These are phyloP conservation scores for Notamacropus eugenii DNA, from an alignment of 2,797 vertebrate species.

Conservation along the genomic window DNA sequence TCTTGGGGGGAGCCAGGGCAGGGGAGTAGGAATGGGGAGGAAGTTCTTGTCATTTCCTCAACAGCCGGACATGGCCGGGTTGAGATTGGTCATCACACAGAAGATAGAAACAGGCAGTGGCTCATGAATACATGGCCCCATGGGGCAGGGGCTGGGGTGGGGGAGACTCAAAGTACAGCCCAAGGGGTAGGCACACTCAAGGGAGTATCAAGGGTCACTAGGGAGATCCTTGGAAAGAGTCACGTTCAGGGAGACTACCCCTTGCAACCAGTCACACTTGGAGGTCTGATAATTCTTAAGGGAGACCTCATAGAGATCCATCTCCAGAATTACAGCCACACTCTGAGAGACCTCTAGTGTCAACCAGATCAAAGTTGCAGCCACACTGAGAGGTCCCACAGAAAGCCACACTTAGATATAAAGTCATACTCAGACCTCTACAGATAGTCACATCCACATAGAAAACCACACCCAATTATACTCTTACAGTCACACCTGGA, in stretches of 20 bases:
- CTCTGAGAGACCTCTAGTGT: neutral
- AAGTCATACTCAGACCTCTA: neutral
- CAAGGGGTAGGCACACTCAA: neutral
- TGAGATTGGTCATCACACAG: slow-evolving; percentile 65
- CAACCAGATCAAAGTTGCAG: neutral
- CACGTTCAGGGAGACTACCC: neutral
- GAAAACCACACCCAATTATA: neutral
- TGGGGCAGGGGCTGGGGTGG: neutral
- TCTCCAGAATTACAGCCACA: neutral
- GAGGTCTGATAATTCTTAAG: neutral
- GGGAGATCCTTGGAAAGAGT: neutral
- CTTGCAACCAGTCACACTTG: neutral
- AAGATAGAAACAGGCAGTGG: slow-evolving; percentile 56
- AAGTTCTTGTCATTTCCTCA: slow-evolving; percentile 68
- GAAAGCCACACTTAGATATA: neutral
- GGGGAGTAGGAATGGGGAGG: neutral
- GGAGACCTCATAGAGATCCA: neutral
- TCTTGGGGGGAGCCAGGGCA: neutral
- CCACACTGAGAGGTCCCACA: neutral
- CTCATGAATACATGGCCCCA: neutral
- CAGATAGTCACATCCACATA: neutral
- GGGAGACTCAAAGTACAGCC: neutral
- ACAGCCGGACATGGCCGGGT: slow-evolving; percentile 46
- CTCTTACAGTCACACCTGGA: neutral
- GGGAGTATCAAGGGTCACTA: neutral